Evolutionary conservation across 1,140 invertebrate species (phyloP), one percentile per base, ranked within the genome.

Genomic region (Drosophila tani): DNA sequence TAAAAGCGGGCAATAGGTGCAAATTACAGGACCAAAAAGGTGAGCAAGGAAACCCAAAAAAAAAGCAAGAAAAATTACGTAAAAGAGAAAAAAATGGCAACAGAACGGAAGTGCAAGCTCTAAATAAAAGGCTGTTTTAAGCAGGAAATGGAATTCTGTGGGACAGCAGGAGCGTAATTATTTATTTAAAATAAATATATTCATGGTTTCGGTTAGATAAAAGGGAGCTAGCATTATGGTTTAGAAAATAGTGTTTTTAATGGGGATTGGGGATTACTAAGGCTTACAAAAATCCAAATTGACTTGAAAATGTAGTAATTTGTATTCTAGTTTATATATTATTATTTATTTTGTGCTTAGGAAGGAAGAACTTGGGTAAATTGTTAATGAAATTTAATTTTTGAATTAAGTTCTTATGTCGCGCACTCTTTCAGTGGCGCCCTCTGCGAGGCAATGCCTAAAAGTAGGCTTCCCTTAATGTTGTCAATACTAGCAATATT

Each of bases 1-100:
- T 88, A 82, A 85, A 81, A 81, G 24, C 68, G 47, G 69, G 82
- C 82, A 81, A 85, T 86, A 88, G 85, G 85, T 88, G 84, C 81
- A 90, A 88, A 88, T 88, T 88, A 88, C 41, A 67, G 49, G 64
- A 57, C 69, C 69, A 71, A 65, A 58, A 79, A 49, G 43, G 60
- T 55, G 24, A 32, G 9, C 32, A 38, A 62, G 41, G 45, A 62
- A 49, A 47, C 35, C 14, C 15, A 15, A 68, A 17, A 32, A 21
- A 58, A 57, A 43, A 15, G 2, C 40, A 46, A 24, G 35, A 56
- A 40, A 55, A 56, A 40, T 24, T 56, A 40, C 14, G 35, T 19
- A 40, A 38, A 56, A 56, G 35, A 40, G 9, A 56, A 56, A 56
- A 56, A 56, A 56, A n/a, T 56, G 5, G 19, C 19, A n/a, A 24